A percentile compares a stretch with the other conserved stretches of the same genome.
Conservation (phyloP, 2,888 invertebrate genomes). For the Mythimna loreyi region DNA sequence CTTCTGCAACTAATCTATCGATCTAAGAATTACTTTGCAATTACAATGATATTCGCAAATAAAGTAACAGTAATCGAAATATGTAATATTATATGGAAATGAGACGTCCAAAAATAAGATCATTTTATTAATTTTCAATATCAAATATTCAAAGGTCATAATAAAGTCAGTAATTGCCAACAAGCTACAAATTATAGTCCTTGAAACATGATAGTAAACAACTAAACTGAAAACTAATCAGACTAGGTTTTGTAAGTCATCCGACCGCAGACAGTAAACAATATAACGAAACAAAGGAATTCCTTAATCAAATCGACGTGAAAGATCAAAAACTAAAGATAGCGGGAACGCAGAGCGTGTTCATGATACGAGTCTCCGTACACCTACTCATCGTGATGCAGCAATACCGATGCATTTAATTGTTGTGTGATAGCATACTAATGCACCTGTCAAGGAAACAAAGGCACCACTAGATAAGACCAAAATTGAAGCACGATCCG, state of each 20-base stretch:
- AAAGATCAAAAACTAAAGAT: constrained; percentile 66
- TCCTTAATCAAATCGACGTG: constrained; percentile 81
- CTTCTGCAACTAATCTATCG: constrained; percentile 3
- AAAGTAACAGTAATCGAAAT: constrained; percentile 19
- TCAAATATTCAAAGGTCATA: constrained; percentile 28
- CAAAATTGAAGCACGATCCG: constrained; percentile 86
- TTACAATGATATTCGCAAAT: not conserved
- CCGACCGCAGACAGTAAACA: constrained; percentile 65
- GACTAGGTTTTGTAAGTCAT: constrained; percentile 65
- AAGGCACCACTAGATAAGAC: constrained; percentile 86
- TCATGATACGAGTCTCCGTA: constrained; percentile 65
- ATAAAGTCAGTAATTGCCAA: constrained; percentile 33
- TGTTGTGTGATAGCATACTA: constrained; percentile 89
- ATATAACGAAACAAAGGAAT: constrained; percentile 83
- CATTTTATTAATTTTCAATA: constrained; percentile 30
- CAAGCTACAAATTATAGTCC: constrained; percentile 36
- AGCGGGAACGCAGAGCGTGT: constrained; percentile 61
- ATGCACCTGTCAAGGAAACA: constrained; percentile 91
- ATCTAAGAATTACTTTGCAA: not conserved
- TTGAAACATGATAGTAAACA: constrained; percentile 43
- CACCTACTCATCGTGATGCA: constrained; percentile 82
- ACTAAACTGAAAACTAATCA: constrained; percentile 57
- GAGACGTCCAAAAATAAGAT: constrained; percentile 42
- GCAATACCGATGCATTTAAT: constrained; percentile 89
- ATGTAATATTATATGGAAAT: constrained; percentile 35